Conservation (phyloP, 2,888 invertebrate species). For the Epinotia brunnichana region DNA sequence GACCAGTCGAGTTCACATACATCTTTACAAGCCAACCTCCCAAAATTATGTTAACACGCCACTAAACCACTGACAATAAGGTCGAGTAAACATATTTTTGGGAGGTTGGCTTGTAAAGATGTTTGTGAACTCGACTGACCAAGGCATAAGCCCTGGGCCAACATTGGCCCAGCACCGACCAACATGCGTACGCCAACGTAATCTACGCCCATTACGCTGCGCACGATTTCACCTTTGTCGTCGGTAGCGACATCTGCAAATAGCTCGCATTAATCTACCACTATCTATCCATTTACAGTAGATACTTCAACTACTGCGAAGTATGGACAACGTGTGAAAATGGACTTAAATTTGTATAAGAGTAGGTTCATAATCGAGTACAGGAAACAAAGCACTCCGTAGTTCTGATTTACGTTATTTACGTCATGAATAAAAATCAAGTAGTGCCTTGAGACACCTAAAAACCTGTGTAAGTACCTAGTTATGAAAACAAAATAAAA, state of each 20-base stretch:
- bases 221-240: constrained; percentile 44
- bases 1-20: too few relatives aligned
- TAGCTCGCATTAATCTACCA: constrained; percentile 41
- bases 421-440: not conserved
- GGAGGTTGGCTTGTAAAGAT: too few relatives aligned
- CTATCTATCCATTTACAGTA: constrained; percentile 30
- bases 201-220: constrained; percentile 34
- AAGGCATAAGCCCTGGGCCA: constrained; percentile 3
- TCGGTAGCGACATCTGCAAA: constrained; percentile 44
- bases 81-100: too few relatives aligned
- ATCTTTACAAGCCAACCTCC: too few relatives aligned
- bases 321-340: not conserved
- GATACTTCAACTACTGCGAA: not conserved
- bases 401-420: not conserved
- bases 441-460: not conserved
- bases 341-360: not conserved
- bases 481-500: not conserved
- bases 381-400: too few relatives aligned
- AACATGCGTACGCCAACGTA: constrained; percentile 22
- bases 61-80: too few relatives aligned
- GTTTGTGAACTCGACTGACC: too few relatives aligned
- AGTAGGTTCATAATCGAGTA: too few relatives aligned
- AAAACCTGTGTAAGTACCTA: not conserved
- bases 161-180: constrained; percentile 15
- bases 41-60: too few relatives aligned